Base-by-base conservation (phyloP, 2,113 vertebrate species). In the Psittacus erithacus region DNA sequence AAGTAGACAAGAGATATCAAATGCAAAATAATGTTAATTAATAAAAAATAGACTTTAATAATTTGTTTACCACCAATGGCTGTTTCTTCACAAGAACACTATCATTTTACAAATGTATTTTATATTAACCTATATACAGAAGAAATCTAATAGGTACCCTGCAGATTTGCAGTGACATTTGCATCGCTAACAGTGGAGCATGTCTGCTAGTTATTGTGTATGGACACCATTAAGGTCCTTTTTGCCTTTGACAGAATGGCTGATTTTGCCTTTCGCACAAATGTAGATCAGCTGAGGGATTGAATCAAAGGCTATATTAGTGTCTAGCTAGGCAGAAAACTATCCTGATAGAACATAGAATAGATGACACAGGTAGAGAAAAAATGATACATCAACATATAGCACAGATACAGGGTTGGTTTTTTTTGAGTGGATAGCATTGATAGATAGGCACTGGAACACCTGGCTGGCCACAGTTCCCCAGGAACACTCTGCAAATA, bases 391-490 rank as follows among this genome's bases (percentile, higher is more conserved):
- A 83, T 59, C 43, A 64, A 33, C 31, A 29, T 53, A 52, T 16
- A 88, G 46, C 39, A 38, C 9, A 64, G 68, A 71, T 38, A 65
- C 10, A 74, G 4, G 31, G 38, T 39, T 39, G n/a, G 1, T 0
- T 25, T 50, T 43, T 84, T 44, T 65, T 8, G 70, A 43, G 46
- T 47, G 15, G 49, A 31, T 76, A 92, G 47, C 73, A 84, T 28
- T 95, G 94, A 86, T 47, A 74, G 62, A 88, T 82, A 76, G 64
- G 33, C 15, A 49, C 17, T 63, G 43, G 84, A 94, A 93, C 83
- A 95, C 89, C 83, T 96, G 88, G 67, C 59, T 89, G 93, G 80
- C 52, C 55, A 69, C 27, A 35, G 29, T 47, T 96, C 87, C 82
- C 93, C 3, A 2, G 49, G 64, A 88, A 55, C 31, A 85, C 41